Conservation (phyloP, 2,888 invertebrate species). For the Harmothoe impar region DNA sequence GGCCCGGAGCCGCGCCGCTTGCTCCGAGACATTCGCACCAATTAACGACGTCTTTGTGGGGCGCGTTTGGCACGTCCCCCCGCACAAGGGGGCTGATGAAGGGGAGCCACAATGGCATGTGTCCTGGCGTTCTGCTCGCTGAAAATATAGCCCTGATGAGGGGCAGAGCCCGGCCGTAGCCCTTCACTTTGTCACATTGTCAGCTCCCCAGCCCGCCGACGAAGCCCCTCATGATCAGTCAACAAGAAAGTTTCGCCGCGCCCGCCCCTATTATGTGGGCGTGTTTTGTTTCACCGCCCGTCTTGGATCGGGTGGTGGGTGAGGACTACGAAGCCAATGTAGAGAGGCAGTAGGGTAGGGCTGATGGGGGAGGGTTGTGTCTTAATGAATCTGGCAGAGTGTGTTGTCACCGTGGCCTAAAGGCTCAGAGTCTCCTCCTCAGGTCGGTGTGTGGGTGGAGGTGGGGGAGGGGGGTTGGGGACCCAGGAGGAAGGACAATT, state of each 20-base stretch:
- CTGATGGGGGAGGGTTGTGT: background rate
- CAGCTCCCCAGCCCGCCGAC: slow-evolving; percentile 26
- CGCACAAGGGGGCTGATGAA: slow-evolving; percentile 57
- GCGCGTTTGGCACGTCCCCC: slow-evolving; percentile 33
- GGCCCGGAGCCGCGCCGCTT: slow-evolving; percentile 20
- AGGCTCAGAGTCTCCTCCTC: background rate
- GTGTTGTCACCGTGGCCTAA: slow-evolving; percentile 1
- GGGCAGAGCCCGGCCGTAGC: slow-evolving; percentile 23
- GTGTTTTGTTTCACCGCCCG: slow-evolving; percentile 46
- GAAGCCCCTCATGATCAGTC: slow-evolving; percentile 57
- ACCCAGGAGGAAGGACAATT: background rate
- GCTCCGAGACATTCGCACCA: slow-evolving; percentile 51
- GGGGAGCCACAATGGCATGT: slow-evolving; percentile 50
- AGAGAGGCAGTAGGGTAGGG: background rate
- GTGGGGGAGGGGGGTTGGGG: background rate
- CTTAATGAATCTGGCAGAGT: slow-evolving; percentile 41
- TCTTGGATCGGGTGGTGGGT: too few species aligned
- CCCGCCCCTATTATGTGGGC: slow-evolving; percentile 48
- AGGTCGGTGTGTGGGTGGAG: background rate
- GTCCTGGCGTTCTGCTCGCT: slow-evolving; percentile 14
- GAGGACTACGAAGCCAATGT: slow-evolving; percentile 38
- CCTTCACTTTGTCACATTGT: slow-evolving; percentile 62
- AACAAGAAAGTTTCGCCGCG: slow-evolving; percentile 57
- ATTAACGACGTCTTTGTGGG: slow-evolving; percentile 56
- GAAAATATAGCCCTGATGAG: slow-evolving; percentile 55